These are phyloP conservation scores for Lepidurus apus DNA, from an alignment of 1,140 invertebrate species.

Conservation along the genomic window DNA sequence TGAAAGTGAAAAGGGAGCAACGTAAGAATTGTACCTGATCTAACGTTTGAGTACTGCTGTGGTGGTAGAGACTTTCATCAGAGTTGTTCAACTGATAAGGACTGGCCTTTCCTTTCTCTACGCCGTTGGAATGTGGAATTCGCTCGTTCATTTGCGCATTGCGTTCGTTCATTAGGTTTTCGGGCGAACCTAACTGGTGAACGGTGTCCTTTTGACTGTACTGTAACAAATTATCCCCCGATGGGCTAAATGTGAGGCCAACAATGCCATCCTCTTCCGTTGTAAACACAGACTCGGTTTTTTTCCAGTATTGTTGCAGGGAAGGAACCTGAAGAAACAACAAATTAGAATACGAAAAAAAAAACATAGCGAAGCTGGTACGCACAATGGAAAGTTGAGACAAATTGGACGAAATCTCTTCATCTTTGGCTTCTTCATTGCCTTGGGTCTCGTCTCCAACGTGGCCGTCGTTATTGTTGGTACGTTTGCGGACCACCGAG, in stretches of 20 bases:
- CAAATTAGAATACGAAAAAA: not conserved
- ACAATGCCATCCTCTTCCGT: slow-evolving; percentile 72
- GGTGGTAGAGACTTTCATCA: slow-evolving; percentile 25
- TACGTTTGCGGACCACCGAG: not conserved
- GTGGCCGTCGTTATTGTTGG: not conserved
- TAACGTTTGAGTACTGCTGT: slow-evolving; percentile 26
- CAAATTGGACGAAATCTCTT: slow-evolving; percentile 25
- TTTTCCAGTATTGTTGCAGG: slow-evolving; percentile 49
- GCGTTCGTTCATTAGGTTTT: not conserved
- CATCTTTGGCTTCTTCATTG: not conserved
- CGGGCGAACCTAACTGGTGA: slow-evolving; percentile 20
- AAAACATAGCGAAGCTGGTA: not conserved
- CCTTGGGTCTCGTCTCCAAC: not conserved
- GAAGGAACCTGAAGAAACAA: slow-evolving; percentile 24
- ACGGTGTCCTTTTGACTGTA: slow-evolving; percentile 9
- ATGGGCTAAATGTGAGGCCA: slow-evolving; percentile 64
- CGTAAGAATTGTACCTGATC: slow-evolving; percentile 24
- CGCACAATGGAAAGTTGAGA: slow-evolving; percentile 26
- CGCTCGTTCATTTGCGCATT: not conserved
- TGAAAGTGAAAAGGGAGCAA: not conserved
- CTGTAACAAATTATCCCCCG: slow-evolving; percentile 26
- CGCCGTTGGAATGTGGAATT: not conserved
- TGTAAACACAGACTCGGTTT: slow-evolving; percentile 71
- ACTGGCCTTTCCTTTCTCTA: not conserved
- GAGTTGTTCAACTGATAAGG: slow-evolving; percentile 12